Conservation (phyloP, 2,113 vertebrate species). For the Clarias magur region DNA sequence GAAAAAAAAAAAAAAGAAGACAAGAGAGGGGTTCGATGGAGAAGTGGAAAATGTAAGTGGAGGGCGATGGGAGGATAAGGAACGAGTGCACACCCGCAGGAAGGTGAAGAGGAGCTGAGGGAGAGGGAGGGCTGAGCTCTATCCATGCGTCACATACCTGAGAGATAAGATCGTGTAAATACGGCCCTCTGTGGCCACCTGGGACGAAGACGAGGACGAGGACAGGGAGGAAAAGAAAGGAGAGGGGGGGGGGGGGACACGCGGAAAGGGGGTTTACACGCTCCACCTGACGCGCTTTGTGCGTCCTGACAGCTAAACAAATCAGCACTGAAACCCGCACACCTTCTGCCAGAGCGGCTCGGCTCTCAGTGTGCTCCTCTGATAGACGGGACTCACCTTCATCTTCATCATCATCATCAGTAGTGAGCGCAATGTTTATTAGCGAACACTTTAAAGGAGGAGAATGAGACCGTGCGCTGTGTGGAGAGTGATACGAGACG, state of each 20-base stretch:
- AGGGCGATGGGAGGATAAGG: conserved; percentile 16
- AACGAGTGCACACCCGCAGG: conserved; percentile 11
- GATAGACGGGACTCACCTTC: background rate
- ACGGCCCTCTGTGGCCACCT: conserved; percentile 53
- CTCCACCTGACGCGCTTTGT: background rate
- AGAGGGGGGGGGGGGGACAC: background rate
- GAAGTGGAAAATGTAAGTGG: background rate
- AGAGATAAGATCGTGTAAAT: conserved; percentile 64
- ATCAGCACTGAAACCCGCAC: background rate
- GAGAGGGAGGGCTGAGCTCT: conserved; percentile 10
- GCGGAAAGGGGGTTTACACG: background rate
- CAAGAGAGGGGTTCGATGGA: background rate
- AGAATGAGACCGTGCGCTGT: too few species aligned
- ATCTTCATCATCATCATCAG: too few species aligned
- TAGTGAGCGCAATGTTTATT: background rate
- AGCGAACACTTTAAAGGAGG: background rate
- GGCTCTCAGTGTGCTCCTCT: too few species aligned
- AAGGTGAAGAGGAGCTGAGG: background rate
- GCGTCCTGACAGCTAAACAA: background rate
- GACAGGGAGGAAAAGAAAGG: background rate
- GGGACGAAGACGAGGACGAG: too few species aligned
- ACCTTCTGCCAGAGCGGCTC: background rate
- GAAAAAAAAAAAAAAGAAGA: background rate
- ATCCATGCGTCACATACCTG: conserved; percentile 23
- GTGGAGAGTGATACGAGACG: too few species aligned